Conservation (phyloP, 2,797 vertebrate genomes). For the Sebastes aleutianus region DNA sequence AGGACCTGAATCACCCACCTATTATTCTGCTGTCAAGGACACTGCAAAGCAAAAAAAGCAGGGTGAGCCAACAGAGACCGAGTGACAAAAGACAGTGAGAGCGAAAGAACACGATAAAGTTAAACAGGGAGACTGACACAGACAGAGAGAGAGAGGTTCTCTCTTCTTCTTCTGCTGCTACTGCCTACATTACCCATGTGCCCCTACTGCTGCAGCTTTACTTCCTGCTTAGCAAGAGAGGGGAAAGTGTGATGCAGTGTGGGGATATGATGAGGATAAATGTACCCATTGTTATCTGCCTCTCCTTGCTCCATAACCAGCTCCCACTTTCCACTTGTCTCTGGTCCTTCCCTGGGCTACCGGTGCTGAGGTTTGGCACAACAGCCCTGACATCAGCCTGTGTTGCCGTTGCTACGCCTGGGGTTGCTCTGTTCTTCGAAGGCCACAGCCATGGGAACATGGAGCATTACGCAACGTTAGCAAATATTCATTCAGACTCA, state of each 20-base stretch:
- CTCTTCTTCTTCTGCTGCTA: background rate
- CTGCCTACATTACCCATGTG: conserved; percentile 60
- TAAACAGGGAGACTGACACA: conserved; percentile 2
- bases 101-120: conserved; percentile 6
- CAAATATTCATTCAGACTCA: conserved; percentile 81
- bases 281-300: conserved; percentile 67
- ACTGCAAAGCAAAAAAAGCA: conserved; percentile 13
- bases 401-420: conserved; percentile 55
- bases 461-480: conserved; percentile 79
- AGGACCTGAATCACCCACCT: conserved; percentile 35
- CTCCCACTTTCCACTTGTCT: conserved; percentile 67
- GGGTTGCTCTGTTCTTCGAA: conserved; percentile 75
- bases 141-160: background rate
- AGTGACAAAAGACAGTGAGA: conserved; percentile 22
- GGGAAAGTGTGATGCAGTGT: conserved; percentile 66
- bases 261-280: conserved; percentile 61
- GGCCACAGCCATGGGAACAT: conserved; percentile 77
- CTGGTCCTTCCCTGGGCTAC: conserved; percentile 33
- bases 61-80: background rate
- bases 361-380: conserved; percentile 61
- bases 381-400: conserved; percentile 39
- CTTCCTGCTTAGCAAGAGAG: conserved; percentile 39
- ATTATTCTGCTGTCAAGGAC: conserved; percentile 41
- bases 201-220: conserved; percentile 9
- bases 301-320: conserved; percentile 49